Evolutionary conservation across 2,113 vertebrate genomes (phyloP), one percentile per base, ranked within the genome.

Genomic region (Engystomops pustulosus): DNA sequence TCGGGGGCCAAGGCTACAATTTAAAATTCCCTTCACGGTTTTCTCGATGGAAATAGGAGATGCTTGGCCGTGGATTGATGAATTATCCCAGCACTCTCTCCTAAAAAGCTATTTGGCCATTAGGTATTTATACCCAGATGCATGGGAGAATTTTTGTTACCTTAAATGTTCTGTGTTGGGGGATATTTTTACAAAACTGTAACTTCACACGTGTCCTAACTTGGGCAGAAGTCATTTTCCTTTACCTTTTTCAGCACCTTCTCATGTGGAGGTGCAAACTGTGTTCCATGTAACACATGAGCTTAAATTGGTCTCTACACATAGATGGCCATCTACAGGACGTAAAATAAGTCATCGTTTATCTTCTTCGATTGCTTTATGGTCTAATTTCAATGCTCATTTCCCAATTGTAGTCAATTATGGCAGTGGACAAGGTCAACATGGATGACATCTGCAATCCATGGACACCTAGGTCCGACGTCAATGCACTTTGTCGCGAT

Each of bases 11-110:
- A 34, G 38, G 45, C 47, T 71, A 23, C 34, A 38, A 58, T 55
- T 49, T 55, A 38, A 65, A 30, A 49, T 44, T 30, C 78, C 62
- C 65, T 80, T 18, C 41, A 67, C 78, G 27, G 65, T 45, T 30
- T 17, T 49, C 41, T 27, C 20, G 68, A 55, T 58, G 80, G 80
- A 53, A 71, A 81, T 53, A 51, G 68, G 68, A 81, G 71, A 81
- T 34, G 34, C 67, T 81, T 55, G 80, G 68, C 49, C 34, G 36
- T 81, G 34, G 25, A 18, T 27, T 72, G 49, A 53, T 71, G n/a
- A 71, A 32, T 44, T 41, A 81, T 55, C 30, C 49, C n/a, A 72
- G 80, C 34, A 44, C 45, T 69, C 80, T 41, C 49, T 45, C n/a
- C n/a, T 72, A 81, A 58, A 72, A 36, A 45, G 51, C 68, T 18